phyloP scores from a whole-genome alignment of 2,113 vertebrate species.

The Pedionomus torquatus region DNA sequence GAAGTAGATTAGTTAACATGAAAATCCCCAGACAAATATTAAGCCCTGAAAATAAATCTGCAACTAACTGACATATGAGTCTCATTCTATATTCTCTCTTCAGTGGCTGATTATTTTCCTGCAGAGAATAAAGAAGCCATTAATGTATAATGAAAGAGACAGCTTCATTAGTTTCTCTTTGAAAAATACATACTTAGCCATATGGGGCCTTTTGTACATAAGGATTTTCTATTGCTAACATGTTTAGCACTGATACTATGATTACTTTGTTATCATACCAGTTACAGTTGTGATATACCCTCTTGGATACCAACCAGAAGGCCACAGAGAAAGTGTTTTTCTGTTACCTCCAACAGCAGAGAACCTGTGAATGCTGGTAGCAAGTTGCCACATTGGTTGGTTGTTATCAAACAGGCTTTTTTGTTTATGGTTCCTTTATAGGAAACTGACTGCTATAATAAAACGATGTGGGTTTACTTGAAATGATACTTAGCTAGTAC shows the following conservation, averaged over 20 bases:
- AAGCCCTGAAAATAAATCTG: slow-evolving; percentile 21
- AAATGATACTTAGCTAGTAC: neutral
- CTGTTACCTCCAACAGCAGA: neutral
- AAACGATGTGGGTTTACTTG: neutral
- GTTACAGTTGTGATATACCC: neutral
- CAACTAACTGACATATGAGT: neutral
- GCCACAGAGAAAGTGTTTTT: neutral
- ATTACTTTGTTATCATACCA: neutral
- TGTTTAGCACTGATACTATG: neutral
- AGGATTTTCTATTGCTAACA: neutral
- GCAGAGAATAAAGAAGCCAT: slow-evolving; percentile 22
- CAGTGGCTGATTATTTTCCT: slow-evolving; percentile 34
- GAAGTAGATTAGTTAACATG: slow-evolving; percentile 9
- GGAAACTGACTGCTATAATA: neutral
- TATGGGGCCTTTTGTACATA: neutral
- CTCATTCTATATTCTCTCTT: slow-evolving; percentile 19
- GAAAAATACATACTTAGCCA: neutral
- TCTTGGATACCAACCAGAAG: neutral
- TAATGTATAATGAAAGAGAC: slow-evolving; percentile 41
- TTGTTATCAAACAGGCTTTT: neutral
- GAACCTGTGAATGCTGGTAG: neutral
- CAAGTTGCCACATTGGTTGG: too few relatives aligned
- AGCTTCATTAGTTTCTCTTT: slow-evolving; percentile 37
- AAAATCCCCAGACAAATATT: neutral
- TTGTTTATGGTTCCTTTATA: neutral